Evolutionary conservation across 2,888 invertebrate genomes (phyloP), one percentile per base, ranked within the genome.

Genomic region (Synanthedon myopaeformis): DNA sequence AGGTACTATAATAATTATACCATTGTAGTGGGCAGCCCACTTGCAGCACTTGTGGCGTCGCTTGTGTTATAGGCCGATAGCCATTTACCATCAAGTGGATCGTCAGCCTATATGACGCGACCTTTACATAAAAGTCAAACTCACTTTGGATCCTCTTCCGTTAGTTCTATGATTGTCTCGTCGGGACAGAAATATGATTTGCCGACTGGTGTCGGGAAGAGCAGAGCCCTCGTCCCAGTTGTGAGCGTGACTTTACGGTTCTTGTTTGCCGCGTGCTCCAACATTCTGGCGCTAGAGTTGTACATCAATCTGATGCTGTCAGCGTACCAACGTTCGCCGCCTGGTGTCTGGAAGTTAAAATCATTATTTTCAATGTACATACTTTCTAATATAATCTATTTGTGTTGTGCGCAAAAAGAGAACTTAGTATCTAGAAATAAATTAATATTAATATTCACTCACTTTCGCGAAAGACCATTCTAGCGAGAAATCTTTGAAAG

Each of bases 321-420:
- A 1, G 95, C 92, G 72, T 94, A 96, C 96, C 96, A 97, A 61
- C 94, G 89, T 69, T 96, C 96, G 5, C 95, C 95, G 4, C 96
- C 95, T 28, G 94, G 94, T 1, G 95, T 95, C 95, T 95, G 74
- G 41, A 86, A 84, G 53, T 13, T 19, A 49, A 19, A 8, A 10
- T 35, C 3, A 35, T 35, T 28, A 6, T 28, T 28, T 8, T 28
- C 8, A 28, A 28, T 28, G 28, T 28, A 6, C 1, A 6, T 6
- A 28, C 28, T 28, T 28, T 6, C 6, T 5, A 28, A 28, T 6
- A 28, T 28, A 28, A 28, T 28, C 28, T 28, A 28, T 23, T 23
- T 23, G 12, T 41, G 41, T n/a, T 13, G 5, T 23, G 1, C 5
- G 8, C 35, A 6, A 35, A 35, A 35, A 10, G 10, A 10, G 35